phyloP scores from a whole-genome alignment of 2,797 vertebrate species.

The Sphenodon punctatus region DNA sequence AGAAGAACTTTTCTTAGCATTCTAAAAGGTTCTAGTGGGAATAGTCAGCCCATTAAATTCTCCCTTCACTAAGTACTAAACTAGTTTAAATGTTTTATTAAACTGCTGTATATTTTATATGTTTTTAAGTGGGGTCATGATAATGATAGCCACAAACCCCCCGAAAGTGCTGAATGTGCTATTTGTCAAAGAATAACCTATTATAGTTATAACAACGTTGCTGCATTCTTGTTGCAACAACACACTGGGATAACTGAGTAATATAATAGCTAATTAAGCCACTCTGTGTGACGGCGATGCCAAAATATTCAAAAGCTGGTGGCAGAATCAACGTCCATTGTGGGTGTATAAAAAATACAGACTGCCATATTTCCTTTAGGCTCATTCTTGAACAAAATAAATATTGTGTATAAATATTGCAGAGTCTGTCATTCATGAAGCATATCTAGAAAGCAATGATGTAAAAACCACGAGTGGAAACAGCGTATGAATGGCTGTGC shows the following conservation, averaged over 20 bases:
- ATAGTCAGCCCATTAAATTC: background rate
- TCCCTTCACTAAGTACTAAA: background rate
- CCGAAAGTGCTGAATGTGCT: background rate
- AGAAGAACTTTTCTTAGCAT: background rate
- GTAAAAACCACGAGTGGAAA: background rate
- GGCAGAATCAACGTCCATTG: background rate
- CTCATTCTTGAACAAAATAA: background rate
- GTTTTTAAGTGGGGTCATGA: slow-evolving; percentile 2
- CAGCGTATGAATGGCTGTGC: background rate
- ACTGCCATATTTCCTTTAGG: background rate
- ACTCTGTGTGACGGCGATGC: background rate
- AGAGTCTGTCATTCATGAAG: background rate
- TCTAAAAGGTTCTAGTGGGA: background rate
- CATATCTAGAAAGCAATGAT: background rate
- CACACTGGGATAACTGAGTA: background rate
- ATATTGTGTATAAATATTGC: background rate
- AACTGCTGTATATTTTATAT: background rate
- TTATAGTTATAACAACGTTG: background rate
- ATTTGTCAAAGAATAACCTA: background rate
- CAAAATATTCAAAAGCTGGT: background rate
- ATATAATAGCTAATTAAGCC: background rate
- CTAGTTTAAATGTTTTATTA: slow-evolving; percentile 27
- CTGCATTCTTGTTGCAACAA: background rate
- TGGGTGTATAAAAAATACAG: background rate
- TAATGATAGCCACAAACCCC: background rate